Base-by-base conservation (phyloP, 2,113 vertebrate species). In the Tauraco erythrolophus region DNA sequence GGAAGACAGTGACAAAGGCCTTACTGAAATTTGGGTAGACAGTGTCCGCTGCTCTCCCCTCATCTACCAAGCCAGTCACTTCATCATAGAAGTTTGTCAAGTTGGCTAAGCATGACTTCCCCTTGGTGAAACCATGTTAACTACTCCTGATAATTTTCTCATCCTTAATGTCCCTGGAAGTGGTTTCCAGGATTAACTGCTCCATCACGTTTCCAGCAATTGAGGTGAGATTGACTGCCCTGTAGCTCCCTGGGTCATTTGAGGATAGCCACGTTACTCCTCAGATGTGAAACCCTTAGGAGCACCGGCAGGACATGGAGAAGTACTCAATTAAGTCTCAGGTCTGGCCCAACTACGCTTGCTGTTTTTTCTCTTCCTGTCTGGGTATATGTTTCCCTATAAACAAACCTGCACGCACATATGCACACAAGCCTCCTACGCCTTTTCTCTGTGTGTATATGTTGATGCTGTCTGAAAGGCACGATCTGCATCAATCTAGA, bases 371-470 rank as follows among this genome's bases (percentile, higher is more conserved):
- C 57, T 45, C 18, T 33, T 86, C 14, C 48, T 76, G 5, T 58
- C 77, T 84, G 58, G 15, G 11, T 56, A 21, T 46, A 31, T 79
- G 10, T 57, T 57, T 75, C n/a, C 17, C 45, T 51, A 30, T 50
- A 78, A 66, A 62, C 11, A 61, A 56, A 23, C 30, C 5, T 0
- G 1, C 3, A 33, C 1, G 10, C 1, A 1, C 19, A 17, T 15
- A 19, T 2, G 4, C 25, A 11, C 13, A 7, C 2, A 6, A 23
- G 7, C 14, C 7, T 35, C 9, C 33, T 17, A 2, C 5, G 6
- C 11, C 24, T 14, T 54, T 74, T 58, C 12, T 18, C 17, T 64
- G 6, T 31, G 11, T 69, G 12, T 45, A 16, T 22, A 19, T 79
- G 33, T 60, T 92, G 61, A 19, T 58, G 31, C 28, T 71, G 11